phyloP scores from a whole-genome alignment of 2,797 vertebrate species.

The Tokudaia tokunoshimensis region DNA sequence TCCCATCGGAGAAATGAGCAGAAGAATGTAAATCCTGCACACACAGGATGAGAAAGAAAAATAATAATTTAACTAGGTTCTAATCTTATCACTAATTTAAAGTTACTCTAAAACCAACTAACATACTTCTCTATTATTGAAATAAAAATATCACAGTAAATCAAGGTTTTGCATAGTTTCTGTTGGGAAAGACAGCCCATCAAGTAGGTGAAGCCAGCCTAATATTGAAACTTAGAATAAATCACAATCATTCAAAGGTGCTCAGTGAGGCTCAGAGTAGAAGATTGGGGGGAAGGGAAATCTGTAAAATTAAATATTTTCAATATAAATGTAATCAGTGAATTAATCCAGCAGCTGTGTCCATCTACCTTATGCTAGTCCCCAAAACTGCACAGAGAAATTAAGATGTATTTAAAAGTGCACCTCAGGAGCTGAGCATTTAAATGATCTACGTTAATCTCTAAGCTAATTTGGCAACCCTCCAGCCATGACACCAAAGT shows the following conservation, averaged over 20 bases:
- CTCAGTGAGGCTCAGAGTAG: background rate
- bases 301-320: too few species aligned
- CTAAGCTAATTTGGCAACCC: too few species aligned
- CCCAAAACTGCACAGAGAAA: too few species aligned
- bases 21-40: background rate
- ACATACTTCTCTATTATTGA: background rate
- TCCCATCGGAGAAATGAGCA: background rate
- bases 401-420: too few species aligned
- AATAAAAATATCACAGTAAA: background rate
- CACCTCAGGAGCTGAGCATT: too few species aligned
- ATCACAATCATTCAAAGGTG: background rate
- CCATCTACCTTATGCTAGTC: too few species aligned
- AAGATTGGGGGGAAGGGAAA: background rate
- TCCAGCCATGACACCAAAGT: too few species aligned
- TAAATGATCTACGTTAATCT: too few species aligned
- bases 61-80: background rate
- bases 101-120: constrained; percentile 15
- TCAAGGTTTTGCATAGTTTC: background rate
- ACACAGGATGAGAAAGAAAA: constrained; percentile 28
- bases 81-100: constrained; percentile 23
- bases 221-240: constrained; percentile 6
- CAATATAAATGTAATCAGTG: too few species aligned
- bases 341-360: too few species aligned
- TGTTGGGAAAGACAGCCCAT: constrained; percentile 16
- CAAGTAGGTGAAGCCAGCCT: background rate